Conservation (phyloP, 2,113 vertebrate species). For the Microtus oregoni region DNA sequence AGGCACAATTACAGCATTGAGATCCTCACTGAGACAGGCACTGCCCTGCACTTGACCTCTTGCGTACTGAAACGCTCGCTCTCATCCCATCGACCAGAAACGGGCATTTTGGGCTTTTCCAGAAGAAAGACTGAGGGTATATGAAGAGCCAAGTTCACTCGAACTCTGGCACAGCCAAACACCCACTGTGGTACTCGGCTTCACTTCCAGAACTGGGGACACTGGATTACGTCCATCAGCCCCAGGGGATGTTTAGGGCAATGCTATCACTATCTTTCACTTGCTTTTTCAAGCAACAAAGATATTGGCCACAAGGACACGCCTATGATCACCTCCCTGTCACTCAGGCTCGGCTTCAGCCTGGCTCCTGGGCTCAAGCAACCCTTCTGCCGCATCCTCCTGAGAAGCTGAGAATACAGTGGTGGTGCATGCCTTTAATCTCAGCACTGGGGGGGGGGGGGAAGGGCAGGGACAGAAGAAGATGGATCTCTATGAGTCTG, state of each 20-base stretch:
- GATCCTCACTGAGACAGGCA: slow-evolving; percentile 70
- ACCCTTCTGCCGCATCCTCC: neutral
- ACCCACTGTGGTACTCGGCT: neutral
- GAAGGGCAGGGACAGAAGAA: neutral
- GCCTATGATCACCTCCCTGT: neutral
- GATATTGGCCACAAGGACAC: neutral
- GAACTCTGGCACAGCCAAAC: neutral
- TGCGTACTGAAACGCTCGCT: slow-evolving; percentile 43
- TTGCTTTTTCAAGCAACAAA: neutral
- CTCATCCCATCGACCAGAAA: slow-evolving; percentile 47
- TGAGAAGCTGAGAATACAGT: neutral
- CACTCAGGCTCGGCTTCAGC: neutral
- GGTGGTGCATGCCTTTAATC: neutral
- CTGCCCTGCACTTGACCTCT: slow-evolving; percentile 78
- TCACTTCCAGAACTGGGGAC: neutral
- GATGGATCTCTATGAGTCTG: neutral
- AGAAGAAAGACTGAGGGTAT: neutral
- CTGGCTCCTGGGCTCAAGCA: neutral
- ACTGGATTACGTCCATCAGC: neutral
- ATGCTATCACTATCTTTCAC: neutral
- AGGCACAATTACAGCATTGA: slow-evolving; percentile 79
- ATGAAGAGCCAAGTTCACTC: neutral
- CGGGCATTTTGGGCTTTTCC: slow-evolving; percentile 12
- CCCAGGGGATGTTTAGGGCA: neutral
- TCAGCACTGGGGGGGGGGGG: neutral